Percentiles rank a stretch among this genome's conserved stretches.
Evolutionary conservation across 2,113 vertebrate genomes (phyloP).

Genomic region (Poeciliopsis retropinna): DNA sequence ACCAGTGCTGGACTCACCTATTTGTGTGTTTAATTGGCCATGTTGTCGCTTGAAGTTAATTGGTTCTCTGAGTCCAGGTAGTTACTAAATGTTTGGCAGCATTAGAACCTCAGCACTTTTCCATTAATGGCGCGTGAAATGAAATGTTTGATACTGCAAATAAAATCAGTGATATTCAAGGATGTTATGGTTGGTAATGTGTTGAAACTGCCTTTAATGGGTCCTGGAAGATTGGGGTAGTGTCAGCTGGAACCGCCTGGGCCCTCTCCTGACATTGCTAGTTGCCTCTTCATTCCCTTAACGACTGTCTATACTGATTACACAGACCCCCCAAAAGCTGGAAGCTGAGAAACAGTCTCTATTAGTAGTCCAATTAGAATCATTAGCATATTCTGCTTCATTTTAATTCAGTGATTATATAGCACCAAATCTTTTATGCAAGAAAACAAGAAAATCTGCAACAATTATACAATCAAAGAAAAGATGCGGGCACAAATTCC

Average conservation of each 20-base stretch:
- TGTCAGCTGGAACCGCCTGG: slow-evolving; percentile 99
- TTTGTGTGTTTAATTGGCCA: slow-evolving; percentile 99
- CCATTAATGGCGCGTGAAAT: slow-evolving; percentile 99
- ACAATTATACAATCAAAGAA: slow-evolving; percentile 4
- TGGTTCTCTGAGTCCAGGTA: slow-evolving; percentile 99
- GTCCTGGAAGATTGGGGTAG: slow-evolving; percentile 99
- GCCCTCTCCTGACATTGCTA: slow-evolving; percentile 99
- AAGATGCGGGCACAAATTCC: neutral
- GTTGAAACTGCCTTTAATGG: slow-evolving; percentile 99
- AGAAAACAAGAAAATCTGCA: slow-evolving; percentile 41
- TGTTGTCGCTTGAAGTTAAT: slow-evolving; percentile 99
- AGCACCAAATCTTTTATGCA: slow-evolving; percentile 70
- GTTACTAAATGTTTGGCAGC: slow-evolving; percentile 99
- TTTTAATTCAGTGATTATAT: slow-evolving; percentile 89
- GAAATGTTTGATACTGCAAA: slow-evolving; percentile 99
- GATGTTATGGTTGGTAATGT: slow-evolving; percentile 99
- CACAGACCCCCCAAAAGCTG: slow-evolving; percentile 98
- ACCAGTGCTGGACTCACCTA: slow-evolving; percentile 91
- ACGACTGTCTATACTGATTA: slow-evolving; percentile 99
- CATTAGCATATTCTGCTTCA: slow-evolving; percentile 99
- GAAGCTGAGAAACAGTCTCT: slow-evolving; percentile 99
- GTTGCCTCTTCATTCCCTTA: slow-evolving; percentile 99
- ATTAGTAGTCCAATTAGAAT: slow-evolving; percentile 99
- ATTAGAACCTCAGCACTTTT: slow-evolving; percentile 99
- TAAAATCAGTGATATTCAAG: slow-evolving; percentile 99